Evolutionary conservation across 2,888 invertebrate genomes (phyloP), one percentile per base, ranked within the genome.

Genomic region (Polydrusus tereticollis): DNA sequence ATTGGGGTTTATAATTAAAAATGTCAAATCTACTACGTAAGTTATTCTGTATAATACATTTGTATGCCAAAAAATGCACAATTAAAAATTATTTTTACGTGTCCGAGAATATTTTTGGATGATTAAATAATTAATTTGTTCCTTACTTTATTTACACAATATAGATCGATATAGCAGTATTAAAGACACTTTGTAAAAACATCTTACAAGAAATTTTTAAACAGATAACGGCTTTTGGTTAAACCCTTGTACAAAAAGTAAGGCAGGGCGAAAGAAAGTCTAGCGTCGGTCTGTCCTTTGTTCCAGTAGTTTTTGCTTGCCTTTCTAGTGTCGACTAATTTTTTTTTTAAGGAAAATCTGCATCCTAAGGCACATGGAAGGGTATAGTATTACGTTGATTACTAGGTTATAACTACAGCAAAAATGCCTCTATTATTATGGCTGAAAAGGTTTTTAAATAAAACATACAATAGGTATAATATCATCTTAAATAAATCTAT

Each of bases 361-460:
- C 62, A 45, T 59, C 59, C 47, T 71, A 71, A 71, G 71, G 71
- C 71, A 71, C 71, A 60, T 71, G 59, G 52, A 60, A 65, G 58
- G 63, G 47, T 70, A 59, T n/a, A n/a, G n/a, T n/a, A n/a, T n/a
- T n/a, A 41, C 59, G 14, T 26, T 50, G 14, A n/a, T 50, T 50
- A 14, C 50, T 50, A 50, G 18, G 23, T 47, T 20, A 50, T 26
- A 26, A 26, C 14, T 50, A 50, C 7, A 50, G 50, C 50, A 50
- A 50, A 14, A 1, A n/a, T 26, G 50, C 20, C 50, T 55, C 38
- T 14, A 16, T 20, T 20, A 68, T 33, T 68, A 50, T 57, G 60
- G 23, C 50, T 68, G 52, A 62, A 14, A 33, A 26, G 12, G 45
- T 26, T n/a, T 52, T n/a, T 23, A 57, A 57, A 23, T 43, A 18